These are phyloP conservation scores for Halictus quadricinctus DNA, from an alignment of 2,888 invertebrate genomes.

Conservation along the genomic window DNA sequence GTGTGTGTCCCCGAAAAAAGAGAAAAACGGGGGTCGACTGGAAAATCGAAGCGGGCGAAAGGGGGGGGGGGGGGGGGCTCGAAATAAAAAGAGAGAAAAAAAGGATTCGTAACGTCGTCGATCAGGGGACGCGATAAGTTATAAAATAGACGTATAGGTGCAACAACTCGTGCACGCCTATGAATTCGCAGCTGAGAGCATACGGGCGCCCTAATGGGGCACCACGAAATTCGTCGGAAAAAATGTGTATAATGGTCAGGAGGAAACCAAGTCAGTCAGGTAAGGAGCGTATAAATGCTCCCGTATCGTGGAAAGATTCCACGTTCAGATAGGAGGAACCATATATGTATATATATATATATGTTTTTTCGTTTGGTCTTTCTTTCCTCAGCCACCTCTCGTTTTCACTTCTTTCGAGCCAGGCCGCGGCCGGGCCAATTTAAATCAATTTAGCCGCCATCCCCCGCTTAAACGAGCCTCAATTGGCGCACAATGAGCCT, in stretches of 20 bases:
- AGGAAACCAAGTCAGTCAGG: conserved; percentile 73
- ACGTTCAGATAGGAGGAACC: conserved; percentile 53
- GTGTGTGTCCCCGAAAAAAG: conserved; percentile 6
- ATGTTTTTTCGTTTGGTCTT: conserved; percentile 29
- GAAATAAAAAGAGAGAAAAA: conserved; percentile 20
- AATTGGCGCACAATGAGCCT: conserved; percentile 79
- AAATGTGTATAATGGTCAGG: conserved; percentile 63
- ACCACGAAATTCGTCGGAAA: conserved; percentile 65
- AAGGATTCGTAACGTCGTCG: conserved; percentile 56
- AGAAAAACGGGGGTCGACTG: not conserved
- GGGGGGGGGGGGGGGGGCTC: too few relatives aligned
- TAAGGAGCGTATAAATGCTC: conserved; percentile 79
- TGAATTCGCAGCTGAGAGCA: conserved; percentile 76
- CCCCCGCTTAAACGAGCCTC: conserved; percentile 78
- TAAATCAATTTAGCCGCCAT: conserved; percentile 80
- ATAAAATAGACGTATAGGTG: conserved; percentile 62
- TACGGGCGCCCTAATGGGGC: conserved; percentile 77
- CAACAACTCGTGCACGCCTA: conserved; percentile 56
- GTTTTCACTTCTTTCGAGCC: conserved; percentile 32
- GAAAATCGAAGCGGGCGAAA: not conserved
- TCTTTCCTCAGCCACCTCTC: conserved; percentile 1
- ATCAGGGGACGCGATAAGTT: conserved; percentile 60
- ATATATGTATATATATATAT: conserved; percentile 3
- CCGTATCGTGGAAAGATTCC: conserved; percentile 79
- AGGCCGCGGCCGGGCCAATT: conserved; percentile 74